Percentiles rank a stretch among this genome's conserved stretches.
These are phyloP conservation scores for Spicauda simplicius DNA, from an alignment of 2,888 invertebrate genomes.

Conservation along the genomic window DNA sequence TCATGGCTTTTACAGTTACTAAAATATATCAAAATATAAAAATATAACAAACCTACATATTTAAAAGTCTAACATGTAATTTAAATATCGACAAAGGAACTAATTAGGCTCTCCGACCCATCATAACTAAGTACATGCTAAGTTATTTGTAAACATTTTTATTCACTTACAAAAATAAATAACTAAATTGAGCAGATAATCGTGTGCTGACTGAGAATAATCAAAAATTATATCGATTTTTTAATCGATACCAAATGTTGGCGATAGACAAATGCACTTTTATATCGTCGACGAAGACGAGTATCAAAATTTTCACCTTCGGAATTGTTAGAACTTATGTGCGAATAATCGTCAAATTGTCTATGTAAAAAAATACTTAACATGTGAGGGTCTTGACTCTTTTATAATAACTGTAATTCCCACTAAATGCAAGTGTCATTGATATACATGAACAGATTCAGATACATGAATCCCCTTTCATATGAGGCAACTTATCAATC, in stretches of 20 bases:
- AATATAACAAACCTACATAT: not conserved
- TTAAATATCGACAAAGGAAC: not conserved
- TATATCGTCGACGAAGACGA: not conserved
- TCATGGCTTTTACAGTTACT: too few relatives aligned
- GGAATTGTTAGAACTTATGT: too few relatives aligned
- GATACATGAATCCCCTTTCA: too few relatives aligned
- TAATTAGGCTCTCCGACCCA: not conserved
- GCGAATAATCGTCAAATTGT: too few relatives aligned
- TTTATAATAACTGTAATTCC: too few relatives aligned
- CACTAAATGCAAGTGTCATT: too few relatives aligned
- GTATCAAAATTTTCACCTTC: too few relatives aligned
- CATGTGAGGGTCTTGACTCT: too few relatives aligned
- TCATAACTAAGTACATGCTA: constrained; percentile 38
- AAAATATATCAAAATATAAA: too few relatives aligned
- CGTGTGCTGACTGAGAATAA: not conserved
- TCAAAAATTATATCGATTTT: not conserved
- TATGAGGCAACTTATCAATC: too few relatives aligned
- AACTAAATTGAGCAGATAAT: constrained; percentile 38
- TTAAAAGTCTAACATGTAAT: not conserved
- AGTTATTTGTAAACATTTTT: constrained; percentile 41
- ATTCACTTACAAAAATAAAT: constrained; percentile 23
- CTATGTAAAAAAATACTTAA: too few relatives aligned
- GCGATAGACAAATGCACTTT: not conserved
- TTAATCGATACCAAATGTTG: not conserved
- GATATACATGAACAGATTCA: too few relatives aligned